A percentile compares a stretch with the other conserved stretches of the same genome.
Conservation (phyloP, 2,888 invertebrate species). For the Oscheius sp. region DNA sequence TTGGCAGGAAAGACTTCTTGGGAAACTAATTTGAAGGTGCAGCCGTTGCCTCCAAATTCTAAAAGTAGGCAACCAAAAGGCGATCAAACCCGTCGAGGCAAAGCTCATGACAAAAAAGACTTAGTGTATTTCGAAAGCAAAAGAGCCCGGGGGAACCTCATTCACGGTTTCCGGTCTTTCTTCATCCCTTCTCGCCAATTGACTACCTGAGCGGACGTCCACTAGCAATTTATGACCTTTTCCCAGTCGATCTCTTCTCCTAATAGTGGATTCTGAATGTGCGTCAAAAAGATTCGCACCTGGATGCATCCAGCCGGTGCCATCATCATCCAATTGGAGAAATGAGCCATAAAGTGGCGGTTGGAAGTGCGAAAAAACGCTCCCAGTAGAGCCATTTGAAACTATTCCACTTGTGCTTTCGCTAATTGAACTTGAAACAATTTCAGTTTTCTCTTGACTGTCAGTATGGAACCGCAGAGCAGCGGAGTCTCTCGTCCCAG, state of each 20-base stretch:
- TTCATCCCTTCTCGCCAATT: neutral
- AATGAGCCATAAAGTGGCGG: slow-evolving; percentile 24
- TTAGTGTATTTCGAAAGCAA: too few relatives aligned
- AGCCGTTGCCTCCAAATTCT: too few relatives aligned
- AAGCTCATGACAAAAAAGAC: too few relatives aligned
- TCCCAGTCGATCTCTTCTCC: neutral
- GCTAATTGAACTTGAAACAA: neutral
- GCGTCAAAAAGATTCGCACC: neutral
- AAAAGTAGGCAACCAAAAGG: too few relatives aligned
- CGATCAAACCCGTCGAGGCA: neutral
- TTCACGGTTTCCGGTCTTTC: neutral
- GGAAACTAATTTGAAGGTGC: too few relatives aligned
- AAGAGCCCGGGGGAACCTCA: neutral
- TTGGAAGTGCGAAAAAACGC: neutral
- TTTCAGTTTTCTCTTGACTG: slow-evolving; percentile 17
- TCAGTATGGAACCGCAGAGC: slow-evolving; percentile 9
- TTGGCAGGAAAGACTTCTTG: too few relatives aligned
- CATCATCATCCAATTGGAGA: neutral
- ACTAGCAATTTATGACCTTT: slow-evolving; percentile 6
- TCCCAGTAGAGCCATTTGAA: neutral
- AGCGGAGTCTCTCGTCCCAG: slow-evolving; percentile 9
- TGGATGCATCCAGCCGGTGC: neutral
- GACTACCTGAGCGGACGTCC: neutral
- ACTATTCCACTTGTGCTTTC: too few relatives aligned
- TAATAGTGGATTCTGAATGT: neutral